Evolutionary conservation across 2,113 vertebrate species (phyloP).

Genomic region (Natator depressus): DNA sequence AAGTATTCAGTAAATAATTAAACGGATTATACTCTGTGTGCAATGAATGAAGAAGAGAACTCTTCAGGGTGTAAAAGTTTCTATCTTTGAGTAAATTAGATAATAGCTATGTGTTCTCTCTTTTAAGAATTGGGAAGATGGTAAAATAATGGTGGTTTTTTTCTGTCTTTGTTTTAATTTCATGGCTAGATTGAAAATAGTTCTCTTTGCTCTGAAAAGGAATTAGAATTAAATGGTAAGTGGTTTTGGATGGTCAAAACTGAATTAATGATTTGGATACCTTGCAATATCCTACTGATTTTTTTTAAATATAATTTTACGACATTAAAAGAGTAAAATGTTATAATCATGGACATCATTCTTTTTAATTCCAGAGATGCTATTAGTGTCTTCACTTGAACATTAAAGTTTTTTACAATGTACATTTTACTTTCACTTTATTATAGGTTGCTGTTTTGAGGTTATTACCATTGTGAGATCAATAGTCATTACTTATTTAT

Average conservation of each 20-base stretch:
- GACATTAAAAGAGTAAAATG: background rate
- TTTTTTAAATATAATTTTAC: background rate
- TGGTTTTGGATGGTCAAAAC: background rate
- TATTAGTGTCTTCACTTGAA: conserved; percentile 1
- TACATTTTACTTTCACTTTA: conserved; percentile 50
- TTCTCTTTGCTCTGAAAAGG: accelerated
- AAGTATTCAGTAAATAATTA: background rate
- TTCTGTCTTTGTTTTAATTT: accelerated
- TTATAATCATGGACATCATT: background rate
- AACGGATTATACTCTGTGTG: background rate
- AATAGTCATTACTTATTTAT: conserved; percentile 70
- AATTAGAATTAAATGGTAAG: background rate
- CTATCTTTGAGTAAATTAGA: background rate
- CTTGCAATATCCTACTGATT: background rate
- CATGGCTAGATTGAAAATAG: accelerated
- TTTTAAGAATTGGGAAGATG: background rate
- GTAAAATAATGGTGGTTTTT: accelerated
- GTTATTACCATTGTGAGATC: conserved; percentile 59
- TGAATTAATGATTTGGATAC: background rate
- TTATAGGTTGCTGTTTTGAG: conserved; percentile 65
- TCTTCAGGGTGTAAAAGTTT: background rate
- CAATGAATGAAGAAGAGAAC: background rate
- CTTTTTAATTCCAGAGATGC: conserved; percentile 23
- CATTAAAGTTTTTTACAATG: conserved; percentile 13
- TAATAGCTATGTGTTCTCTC: background rate